Percentiles rank a stretch among this genome's conserved stretches.
These are phyloP conservation scores for Astur gentilis DNA, from an alignment of 2,113 vertebrate genomes.

Conservation along the genomic window DNA sequence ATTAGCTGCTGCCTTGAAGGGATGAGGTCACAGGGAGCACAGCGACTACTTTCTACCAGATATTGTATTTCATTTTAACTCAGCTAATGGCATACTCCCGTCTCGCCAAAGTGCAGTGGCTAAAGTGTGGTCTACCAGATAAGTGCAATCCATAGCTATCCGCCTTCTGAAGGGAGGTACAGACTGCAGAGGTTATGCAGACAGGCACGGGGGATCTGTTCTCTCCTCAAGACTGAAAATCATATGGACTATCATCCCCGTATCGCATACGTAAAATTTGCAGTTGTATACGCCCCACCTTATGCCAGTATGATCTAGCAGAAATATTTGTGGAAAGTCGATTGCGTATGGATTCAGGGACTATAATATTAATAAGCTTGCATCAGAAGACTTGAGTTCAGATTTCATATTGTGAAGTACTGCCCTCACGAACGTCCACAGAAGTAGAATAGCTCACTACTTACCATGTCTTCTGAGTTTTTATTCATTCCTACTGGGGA, in stretches of 20 bases:
- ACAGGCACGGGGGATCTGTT: neutral
- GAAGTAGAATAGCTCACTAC: neutral
- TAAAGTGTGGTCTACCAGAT: neutral
- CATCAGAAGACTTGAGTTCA: neutral
- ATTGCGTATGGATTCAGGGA: neutral
- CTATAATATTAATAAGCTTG: neutral
- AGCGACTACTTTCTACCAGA: neutral
- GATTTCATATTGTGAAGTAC: neutral
- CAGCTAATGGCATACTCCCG: neutral
- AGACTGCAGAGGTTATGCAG: neutral
- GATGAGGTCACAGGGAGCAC: neutral
- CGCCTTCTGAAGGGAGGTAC: neutral
- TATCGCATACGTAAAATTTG: neutral
- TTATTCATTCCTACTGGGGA: neutral
- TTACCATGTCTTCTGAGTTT: neutral
- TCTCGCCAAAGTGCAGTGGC: neutral
- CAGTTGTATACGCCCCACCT: neutral
- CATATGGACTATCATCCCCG: neutral
- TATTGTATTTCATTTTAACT: slow-evolving; percentile 44
- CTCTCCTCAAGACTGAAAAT: neutral
- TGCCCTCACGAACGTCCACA: neutral
- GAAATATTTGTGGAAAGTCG: neutral
- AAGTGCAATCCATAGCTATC: neutral
- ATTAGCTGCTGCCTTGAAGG: slow-evolving; percentile 26
- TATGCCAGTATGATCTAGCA: neutral